Base-by-base conservation (phyloP, 1,140 invertebrate species). In the Lepidurus couesii region DNA sequence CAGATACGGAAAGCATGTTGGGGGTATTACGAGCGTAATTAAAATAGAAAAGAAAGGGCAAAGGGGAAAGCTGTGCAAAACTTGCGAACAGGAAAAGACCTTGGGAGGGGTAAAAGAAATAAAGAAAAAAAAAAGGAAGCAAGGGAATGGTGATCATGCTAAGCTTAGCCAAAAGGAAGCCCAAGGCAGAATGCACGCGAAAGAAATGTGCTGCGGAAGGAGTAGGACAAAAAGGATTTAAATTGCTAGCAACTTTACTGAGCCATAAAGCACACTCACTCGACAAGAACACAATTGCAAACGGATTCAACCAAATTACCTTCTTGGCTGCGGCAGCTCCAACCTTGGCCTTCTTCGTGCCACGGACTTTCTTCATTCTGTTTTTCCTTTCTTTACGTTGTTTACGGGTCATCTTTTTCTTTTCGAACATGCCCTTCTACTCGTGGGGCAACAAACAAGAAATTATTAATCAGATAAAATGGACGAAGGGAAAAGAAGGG, bases 331-430 rank as follows among this genome's bases (percentile, higher is more conserved):
- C 87, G 78, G 93, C 91, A 82, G 94, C 91, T 84, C 96, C 96
- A 83, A 99, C 95, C 90, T 99, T 98, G 81, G 92, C 91, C 89
- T 99, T 99, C 86, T 97, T 96, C 80, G 95, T 98, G 86, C 98
- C 98, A 84, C 98, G 89, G 76, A 99, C 96, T 88, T 99, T 99
- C 94, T 99, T 99, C 93, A 98, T 98, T 86, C 97, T 95, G 91
- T 99, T 99, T 89, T 99, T 99, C 82, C 96, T 91, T 90, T 99
- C 98, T 87, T 99, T 99, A 82, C 98, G 92, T 87, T 99, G 98
- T 89, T 99, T 99, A 84, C 97, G 91, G 74, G 93, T 96, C 82
- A 91, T 92, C 85, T 92, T 93, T 86, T 92, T 92, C 88, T 94
- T 95, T 84, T 98, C 95, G 82, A 90, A 93, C 47, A 98, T 88